Percentiles rank a stretch among this genome's conserved stretches.
These are phyloP conservation scores for Drosophila leontia DNA, from an alignment of 1,140 invertebrate genomes.

Conservation along the genomic window DNA sequence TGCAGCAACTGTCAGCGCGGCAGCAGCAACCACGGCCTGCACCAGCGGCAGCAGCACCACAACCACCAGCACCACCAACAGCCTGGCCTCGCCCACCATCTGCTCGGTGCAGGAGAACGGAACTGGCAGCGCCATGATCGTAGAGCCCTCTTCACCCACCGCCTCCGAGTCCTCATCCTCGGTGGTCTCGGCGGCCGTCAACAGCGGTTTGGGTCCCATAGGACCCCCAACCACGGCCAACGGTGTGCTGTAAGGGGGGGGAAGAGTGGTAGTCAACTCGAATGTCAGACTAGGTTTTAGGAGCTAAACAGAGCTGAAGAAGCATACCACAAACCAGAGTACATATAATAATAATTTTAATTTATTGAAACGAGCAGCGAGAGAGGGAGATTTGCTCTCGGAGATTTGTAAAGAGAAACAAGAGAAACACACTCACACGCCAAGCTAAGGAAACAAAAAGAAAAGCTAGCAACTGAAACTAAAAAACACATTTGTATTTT, in stretches of 20 bases:
- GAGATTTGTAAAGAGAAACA: conserved; percentile 30
- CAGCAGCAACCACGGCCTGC: conserved; percentile 20
- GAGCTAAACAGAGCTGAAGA: conserved; percentile 16
- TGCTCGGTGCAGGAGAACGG: conserved; percentile 77
- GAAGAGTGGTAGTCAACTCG: conserved; percentile 26
- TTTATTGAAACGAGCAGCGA: conserved; percentile 67
- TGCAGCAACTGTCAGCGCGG: conserved; percentile 23
- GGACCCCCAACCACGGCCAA: conserved; percentile 81
- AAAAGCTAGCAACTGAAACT: conserved; percentile 3
- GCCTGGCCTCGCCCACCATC: conserved; percentile 62
- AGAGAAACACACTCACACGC: conserved; percentile 24
- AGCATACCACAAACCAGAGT: conserved; percentile 66
- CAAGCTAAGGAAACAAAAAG: conserved; percentile 29
- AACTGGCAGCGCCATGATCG: conserved; percentile 64
- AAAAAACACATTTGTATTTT: conserved; percentile 39
- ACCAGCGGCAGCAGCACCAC: conserved; percentile 47
- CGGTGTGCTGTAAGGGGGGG: conserved; percentile 74
- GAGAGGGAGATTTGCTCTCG: not conserved
- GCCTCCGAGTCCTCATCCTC: conserved; percentile 67
- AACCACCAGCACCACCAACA: conserved; percentile 62
- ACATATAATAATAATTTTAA: conserved; percentile 71
- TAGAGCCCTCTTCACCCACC: conserved; percentile 69
- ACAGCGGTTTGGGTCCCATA: conserved; percentile 76
- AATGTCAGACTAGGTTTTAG: conserved; percentile 52
- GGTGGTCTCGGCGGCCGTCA: conserved; percentile 52